Evolutionary conservation across 2,113 vertebrate species (phyloP).

Genomic region (Emydocephalus ijimae): DNA sequence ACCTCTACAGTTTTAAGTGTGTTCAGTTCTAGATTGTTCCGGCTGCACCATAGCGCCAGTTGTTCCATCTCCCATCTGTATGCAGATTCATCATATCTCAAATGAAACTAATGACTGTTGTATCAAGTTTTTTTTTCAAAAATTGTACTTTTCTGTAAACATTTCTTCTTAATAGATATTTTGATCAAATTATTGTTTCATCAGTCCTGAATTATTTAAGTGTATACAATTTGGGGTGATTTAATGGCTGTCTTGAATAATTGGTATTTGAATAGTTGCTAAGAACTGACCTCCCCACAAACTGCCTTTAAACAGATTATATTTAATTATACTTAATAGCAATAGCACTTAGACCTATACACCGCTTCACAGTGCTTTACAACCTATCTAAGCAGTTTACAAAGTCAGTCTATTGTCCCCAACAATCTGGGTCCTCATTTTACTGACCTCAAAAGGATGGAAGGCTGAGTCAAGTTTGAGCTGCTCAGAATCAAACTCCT

Average conservation of each 20-base stretch:
- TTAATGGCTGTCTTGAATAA: neutral
- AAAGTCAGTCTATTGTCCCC: too few relatives aligned
- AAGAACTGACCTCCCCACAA: neutral
- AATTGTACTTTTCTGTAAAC: neutral
- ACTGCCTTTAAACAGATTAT: neutral
- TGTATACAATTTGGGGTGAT: neutral
- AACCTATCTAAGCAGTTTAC: too few relatives aligned
- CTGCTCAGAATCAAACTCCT: too few relatives aligned
- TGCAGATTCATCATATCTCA: neutral
- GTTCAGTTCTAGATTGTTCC: too few relatives aligned
- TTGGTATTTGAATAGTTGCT: neutral
- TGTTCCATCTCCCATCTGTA: neutral
- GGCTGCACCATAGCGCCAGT: neutral
- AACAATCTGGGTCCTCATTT: too few relatives aligned
- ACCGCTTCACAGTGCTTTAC: too few relatives aligned
- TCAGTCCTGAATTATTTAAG: neutral
- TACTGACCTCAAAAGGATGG: too few relatives aligned
- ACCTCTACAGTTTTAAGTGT: neutral
- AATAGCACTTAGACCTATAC: too few relatives aligned
- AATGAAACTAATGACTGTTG: neutral
- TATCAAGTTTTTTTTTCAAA: neutral
- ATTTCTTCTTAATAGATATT: neutral
- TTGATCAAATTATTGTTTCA: neutral
- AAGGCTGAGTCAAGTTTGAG: too few relatives aligned
- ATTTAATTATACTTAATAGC: neutral